phyloP scores from a whole-genome alignment of 2,113 vertebrate genomes.

The Gnathonemus echidnorhynchus region DNA sequence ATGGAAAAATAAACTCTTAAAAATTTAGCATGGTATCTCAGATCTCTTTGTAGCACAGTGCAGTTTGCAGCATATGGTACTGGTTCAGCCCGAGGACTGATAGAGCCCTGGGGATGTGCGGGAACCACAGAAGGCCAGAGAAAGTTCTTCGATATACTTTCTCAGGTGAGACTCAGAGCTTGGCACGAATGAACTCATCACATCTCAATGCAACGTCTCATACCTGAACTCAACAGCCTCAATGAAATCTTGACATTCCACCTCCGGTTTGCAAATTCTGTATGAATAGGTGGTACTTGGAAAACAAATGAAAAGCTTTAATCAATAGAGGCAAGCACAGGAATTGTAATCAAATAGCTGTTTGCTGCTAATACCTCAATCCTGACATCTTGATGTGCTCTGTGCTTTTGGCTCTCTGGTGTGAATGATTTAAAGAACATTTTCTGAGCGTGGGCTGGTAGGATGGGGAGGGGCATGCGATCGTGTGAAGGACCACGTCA shows the following conservation, averaged over 20 bases:
- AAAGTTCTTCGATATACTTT: neutral
- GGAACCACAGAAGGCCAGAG: neutral
- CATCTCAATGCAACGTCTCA: neutral
- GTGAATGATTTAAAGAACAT: neutral
- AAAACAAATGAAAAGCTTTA: neutral
- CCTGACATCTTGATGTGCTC: neutral
- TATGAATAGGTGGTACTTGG: neutral
- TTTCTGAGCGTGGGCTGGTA: neutral
- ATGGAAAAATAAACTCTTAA: neutral
- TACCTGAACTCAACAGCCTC: neutral
- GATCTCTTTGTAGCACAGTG: neutral
- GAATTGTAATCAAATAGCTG: neutral
- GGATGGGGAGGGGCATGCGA: neutral
- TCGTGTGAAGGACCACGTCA: neutral
- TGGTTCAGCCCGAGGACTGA: neutral
- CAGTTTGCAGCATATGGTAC: neutral
- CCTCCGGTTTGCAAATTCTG: neutral
- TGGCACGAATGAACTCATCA: neutral
- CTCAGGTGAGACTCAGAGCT: neutral
- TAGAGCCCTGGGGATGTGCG: neutral
- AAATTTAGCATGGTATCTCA: neutral
- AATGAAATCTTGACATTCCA: neutral
- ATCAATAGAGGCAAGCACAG: neutral
- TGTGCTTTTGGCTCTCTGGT: neutral
- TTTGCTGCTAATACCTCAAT: neutral